A percentile compares a stretch with the other conserved stretches of the same genome.
These are phyloP conservation scores for Mimas tiliae DNA, from an alignment of 2,888 invertebrate genomes.

Conservation along the genomic window DNA sequence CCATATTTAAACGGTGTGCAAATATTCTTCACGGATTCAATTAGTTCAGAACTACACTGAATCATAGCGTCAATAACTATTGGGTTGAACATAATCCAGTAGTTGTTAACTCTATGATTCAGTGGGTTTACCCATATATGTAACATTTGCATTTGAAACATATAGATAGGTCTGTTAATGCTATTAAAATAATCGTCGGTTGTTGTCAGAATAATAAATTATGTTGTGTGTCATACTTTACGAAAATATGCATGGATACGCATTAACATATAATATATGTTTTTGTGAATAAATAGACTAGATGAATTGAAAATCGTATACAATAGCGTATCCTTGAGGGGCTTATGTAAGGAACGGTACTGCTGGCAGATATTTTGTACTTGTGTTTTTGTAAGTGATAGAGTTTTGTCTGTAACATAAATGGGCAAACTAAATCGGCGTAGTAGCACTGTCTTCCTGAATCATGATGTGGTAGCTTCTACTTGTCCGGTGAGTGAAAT, in stretches of 20 bases:
- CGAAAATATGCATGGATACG: not conserved
- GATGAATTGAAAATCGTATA: slow-evolving; percentile 16
- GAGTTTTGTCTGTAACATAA: too few relatives aligned
- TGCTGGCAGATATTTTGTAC: not conserved
- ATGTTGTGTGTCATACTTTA: not conserved
- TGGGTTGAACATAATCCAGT: not conserved
- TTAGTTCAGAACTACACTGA: too few relatives aligned
- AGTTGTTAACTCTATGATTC: slow-evolving; percentile 31
- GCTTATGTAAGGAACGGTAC: not conserved
- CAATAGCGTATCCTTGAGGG: slow-evolving; percentile 10
- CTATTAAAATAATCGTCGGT: not conserved
- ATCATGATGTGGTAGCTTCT: too few relatives aligned
- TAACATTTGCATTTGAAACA: slow-evolving; percentile 7
- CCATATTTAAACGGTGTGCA: too few relatives aligned
- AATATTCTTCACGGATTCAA: too few relatives aligned
- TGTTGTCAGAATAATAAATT: not conserved
- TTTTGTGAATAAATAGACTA: not conserved
- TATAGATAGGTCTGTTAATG: slow-evolving; percentile 3
- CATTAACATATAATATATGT: slow-evolving; percentile 2
- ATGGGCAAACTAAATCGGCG: too few relatives aligned
- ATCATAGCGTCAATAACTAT: too few relatives aligned
- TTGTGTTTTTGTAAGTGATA: not conserved
- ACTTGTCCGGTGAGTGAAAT: too few relatives aligned
- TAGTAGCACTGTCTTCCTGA: too few relatives aligned
- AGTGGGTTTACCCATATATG: slow-evolving; percentile 32